Evolutionary conservation across 1,140 invertebrate genomes (phyloP), one percentile per base, ranked within the genome.

Genomic region (Eumaeus atala): DNA sequence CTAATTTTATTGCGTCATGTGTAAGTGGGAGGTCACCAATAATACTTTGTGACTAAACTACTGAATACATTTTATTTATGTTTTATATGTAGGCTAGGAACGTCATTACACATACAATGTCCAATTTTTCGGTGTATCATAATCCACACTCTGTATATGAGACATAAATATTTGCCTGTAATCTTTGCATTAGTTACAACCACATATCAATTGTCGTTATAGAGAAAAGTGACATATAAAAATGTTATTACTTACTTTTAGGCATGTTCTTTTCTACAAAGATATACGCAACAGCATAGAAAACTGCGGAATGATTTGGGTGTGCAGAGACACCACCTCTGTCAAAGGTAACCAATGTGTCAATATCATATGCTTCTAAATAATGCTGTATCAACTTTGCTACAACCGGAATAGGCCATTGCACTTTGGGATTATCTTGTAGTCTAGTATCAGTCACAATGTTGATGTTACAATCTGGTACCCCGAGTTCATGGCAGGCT

Each of bases 301-400:
- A 95, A 58, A 96, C 90, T 47, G 95, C 92, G 60, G 91, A 92
- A 80, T 98, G 97, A 89, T 98, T 98, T 21, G 89, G 87, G 88
- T 99, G 97, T 8, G 92, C 91, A 68, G 95, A 97, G 4, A 98
- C 92, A 48, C 97, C 97, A 73, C 92, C 87, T 72, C 92, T 92
- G 87, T 99, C 97, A 89, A 98, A 98, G 35, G 97, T 98, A 40
- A 98, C 91, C 51, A 98, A 89, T 16, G 93, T 93, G 70, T 96
- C 92, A 69, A 96, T 94, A 74, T 92, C 91, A 54, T 95, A 89
- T 42, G 89, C 87, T 81, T 94, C 92, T 50, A 96, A 82, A 47
- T 92, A 89, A 47, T 93, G 90, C 28, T 93, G 83, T 69, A 98
- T 91, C 49, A 92, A 87, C 44, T 92, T 90, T 11, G 93, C 91